Conservation (phyloP, 2,888 invertebrate genomes). For the Mesopsocus fuscifrons region DNA sequence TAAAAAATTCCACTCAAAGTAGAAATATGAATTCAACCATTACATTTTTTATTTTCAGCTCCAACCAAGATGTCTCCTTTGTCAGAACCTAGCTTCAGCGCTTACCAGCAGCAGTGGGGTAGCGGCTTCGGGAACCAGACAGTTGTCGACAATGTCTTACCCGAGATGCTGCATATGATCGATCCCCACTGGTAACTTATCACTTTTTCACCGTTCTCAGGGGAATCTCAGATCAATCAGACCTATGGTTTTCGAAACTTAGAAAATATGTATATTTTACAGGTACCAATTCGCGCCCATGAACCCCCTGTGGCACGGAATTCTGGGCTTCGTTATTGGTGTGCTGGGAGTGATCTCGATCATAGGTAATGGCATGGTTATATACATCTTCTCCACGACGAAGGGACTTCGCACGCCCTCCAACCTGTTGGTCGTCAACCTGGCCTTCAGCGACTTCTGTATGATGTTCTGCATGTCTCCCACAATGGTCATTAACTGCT, state of each 20-base stretch:
- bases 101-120: constrained; percentile 23
- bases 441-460: constrained; percentile 77
- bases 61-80: constrained; percentile 25
- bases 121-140: constrained; percentile 42
- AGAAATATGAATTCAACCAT: neutral
- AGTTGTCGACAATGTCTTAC: constrained; percentile 61
- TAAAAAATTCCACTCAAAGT: neutral
- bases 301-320: constrained; percentile 74
- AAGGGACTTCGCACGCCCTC: constrained; percentile 71
- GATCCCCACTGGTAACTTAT: constrained; percentile 34
- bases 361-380: constrained; percentile 44
- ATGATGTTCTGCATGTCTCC: constrained; percentile 76
- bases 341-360: constrained; percentile 49
- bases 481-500: constrained; percentile 68
- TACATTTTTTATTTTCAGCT: constrained; percentile 1
- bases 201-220: too few relatives aligned
- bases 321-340: constrained; percentile 60
- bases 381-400: constrained; percentile 55
- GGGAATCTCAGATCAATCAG: too few relatives aligned
- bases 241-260: too few relatives aligned
- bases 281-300: constrained; percentile 82
- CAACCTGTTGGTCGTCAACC: constrained; percentile 75
- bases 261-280: constrained; percentile 12
- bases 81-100: constrained; percentile 28
- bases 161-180: constrained; percentile 55